These are phyloP conservation scores for Tiliqua scincoides DNA, from an alignment of 2,113 vertebrate species.

Conservation along the genomic window DNA sequence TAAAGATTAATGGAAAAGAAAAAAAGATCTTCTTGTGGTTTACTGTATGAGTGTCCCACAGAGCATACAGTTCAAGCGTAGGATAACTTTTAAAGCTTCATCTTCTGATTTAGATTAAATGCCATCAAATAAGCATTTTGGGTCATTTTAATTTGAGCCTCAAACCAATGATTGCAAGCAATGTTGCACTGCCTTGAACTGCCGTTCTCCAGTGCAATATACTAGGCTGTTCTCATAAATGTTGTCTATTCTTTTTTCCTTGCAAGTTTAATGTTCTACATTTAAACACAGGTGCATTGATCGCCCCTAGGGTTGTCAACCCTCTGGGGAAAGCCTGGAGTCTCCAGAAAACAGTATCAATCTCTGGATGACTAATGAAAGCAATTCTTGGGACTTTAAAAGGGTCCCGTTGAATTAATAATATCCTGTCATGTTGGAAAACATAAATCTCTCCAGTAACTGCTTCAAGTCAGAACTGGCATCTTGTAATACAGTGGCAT, in stretches of 20 bases:
- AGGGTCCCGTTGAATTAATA: too few species aligned
- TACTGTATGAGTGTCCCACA: not conserved
- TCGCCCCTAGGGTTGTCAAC: too few species aligned
- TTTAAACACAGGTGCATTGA: not conserved
- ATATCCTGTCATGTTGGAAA: too few species aligned
- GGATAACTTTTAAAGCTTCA: not conserved
- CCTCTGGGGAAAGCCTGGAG: too few species aligned
- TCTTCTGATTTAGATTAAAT: not conserved
- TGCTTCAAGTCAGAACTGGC: too few species aligned
- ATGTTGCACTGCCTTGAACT: not conserved
- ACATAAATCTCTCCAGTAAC: too few species aligned
- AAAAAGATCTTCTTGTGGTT: not conserved
- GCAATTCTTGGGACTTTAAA: too few species aligned
- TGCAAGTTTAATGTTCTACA: not conserved
- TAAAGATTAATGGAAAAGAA: constrained; percentile 32
- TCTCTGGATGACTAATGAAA: too few species aligned
- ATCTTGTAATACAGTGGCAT: too few species aligned
- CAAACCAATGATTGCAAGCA: not conserved
- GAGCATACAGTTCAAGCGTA: constrained; percentile 14
- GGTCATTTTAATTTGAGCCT: not conserved
- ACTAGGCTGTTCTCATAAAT: not conserved
- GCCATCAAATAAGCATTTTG: not conserved
- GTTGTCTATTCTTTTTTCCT: not conserved
- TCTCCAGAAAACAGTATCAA: too few species aligned
- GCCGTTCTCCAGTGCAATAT: not conserved